These are phyloP conservation scores for Epistrophella euchroma DNA, from an alignment of 2,888 invertebrate species.

Conservation along the genomic window DNA sequence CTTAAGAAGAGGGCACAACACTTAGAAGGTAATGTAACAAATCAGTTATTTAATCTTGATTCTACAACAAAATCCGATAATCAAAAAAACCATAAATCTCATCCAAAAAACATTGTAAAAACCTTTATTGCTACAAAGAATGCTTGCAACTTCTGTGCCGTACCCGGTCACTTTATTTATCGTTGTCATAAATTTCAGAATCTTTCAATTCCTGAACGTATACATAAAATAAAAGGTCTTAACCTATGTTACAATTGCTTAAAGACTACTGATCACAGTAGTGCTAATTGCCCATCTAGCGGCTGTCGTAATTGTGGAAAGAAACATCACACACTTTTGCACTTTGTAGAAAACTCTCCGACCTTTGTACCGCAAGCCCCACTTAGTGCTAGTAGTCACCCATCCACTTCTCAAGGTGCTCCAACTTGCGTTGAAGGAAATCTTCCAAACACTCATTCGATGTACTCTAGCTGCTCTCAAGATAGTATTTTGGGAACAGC, in stretches of 20 bases:
- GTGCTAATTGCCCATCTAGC: conserved; percentile 26
- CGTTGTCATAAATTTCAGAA: conserved; percentile 19
- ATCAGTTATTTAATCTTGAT: conserved; percentile 25
- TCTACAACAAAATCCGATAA: conserved; percentile 2
- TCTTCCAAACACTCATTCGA: background rate
- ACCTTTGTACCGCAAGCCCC: conserved; percentile 12
- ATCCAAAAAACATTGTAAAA: background rate
- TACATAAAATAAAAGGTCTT: background rate
- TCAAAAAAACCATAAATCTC: conserved; percentile 1
- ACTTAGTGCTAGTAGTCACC: conserved; percentile 20
- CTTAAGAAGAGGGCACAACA: conserved; percentile 33
- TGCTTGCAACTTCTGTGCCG: background rate
- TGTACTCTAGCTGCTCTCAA: too few relatives aligned
- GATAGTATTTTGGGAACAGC: too few relatives aligned
- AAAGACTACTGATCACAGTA: conserved; percentile 23
- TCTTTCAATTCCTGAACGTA: conserved; percentile 16
- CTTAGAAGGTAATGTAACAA: conserved; percentile 13
- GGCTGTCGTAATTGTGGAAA: conserved; percentile 17
- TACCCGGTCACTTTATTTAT: conserved; percentile 20
- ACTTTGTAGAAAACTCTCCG: conserved; percentile 2
- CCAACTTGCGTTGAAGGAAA: too few relatives aligned
- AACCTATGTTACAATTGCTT: conserved; percentile 32
- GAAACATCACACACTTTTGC: conserved; percentile 28
- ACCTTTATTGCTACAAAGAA: conserved; percentile 33
- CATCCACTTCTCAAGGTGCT: too few relatives aligned